Conservation (phyloP, 2,888 invertebrate species). For the Trimorus sp. region DNA sequence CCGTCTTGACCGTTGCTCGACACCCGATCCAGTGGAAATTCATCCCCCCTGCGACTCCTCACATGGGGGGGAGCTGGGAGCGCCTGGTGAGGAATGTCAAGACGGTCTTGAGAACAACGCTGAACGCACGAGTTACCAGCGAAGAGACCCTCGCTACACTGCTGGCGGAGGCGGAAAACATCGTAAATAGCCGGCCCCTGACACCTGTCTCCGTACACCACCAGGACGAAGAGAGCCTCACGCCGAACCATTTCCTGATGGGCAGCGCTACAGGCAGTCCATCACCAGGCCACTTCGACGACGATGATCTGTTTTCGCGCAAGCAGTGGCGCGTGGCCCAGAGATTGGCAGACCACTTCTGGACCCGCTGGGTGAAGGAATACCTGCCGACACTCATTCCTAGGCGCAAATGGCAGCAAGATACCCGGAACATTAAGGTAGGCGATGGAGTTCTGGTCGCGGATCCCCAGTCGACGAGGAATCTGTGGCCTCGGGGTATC, state of each 20-base stretch:
- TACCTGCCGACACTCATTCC: background rate
- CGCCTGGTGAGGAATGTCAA: constrained; percentile 37
- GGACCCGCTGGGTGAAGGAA: background rate
- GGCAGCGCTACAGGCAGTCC: background rate
- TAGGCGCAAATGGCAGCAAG: background rate
- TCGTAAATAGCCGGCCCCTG: constrained; percentile 53
- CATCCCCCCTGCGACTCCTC: constrained; percentile 44
- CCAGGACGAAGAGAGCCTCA: constrained; percentile 52
- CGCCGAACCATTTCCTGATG: constrained; percentile 57
- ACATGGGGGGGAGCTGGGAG: constrained; percentile 56
- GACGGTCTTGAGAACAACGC: constrained; percentile 10
- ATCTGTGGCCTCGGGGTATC: background rate
- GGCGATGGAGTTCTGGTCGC: background rate
- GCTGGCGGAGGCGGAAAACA: constrained; percentile 52
- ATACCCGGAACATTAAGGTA: background rate
- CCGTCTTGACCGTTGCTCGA: no score
- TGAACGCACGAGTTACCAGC: constrained; percentile 16
- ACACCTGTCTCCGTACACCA: constrained; percentile 69
- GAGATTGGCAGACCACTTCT: background rate
- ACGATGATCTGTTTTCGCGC: background rate
- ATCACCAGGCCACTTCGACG: background rate
- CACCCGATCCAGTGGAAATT: constrained; percentile 27
- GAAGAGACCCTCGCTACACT: constrained; percentile 50
- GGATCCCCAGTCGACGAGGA: background rate
- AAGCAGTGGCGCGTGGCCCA: background rate